Base-by-base conservation (phyloP, 2,113 vertebrate genomes). In the Aegithalos caudatus region DNA sequence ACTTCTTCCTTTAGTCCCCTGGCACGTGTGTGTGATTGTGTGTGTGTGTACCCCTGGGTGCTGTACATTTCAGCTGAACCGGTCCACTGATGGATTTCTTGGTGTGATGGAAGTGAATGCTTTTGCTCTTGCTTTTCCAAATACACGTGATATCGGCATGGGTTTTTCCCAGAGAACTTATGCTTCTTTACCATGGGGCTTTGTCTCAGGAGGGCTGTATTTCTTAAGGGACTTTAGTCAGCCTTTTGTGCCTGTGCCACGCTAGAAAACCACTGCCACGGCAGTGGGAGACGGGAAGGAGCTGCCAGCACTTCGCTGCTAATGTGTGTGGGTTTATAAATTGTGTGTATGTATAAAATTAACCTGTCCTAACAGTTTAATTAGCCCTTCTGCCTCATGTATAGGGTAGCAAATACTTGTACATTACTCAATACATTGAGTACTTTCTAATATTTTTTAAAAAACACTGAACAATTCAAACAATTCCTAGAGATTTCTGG, bases 11-110 rank as follows among this genome's bases (percentile, higher is more conserved):
- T 22, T 8, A 45, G 71, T 53, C 25, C 65, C 61, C 14, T 2
- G 4, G 38, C 21, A 6, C 1, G 9, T 58, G 18, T 64, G 25
- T 27, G 33, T 17, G 50, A 3, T 6, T 4, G 12, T 29, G 25
- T 0, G 0, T 21, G 21, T 58, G n/a, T 22, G 60, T 22, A 8
- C 11, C 21, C 64, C 48, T 37, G 38, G 31, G 20, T 74, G 23
- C 64, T 42, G 53, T 7, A 2, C 16, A 1, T 62, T 51, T 62
- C n/a, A 64, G 58, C 57, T 53, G 62, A 61, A 61, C n/a, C 64
- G 2, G 11, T 42, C 40, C 62, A 0, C 37, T 0, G 0, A 24
- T 35, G 44, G 20, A 18, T 66, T 94, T 50, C 51, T 28, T 23
- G 11, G 22, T 17, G 54, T 58, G 87, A 50, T 23, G n/a, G 25